Conservation (phyloP, 2,797 vertebrate genomes). For the Craterocephalus amniculus region DNA sequence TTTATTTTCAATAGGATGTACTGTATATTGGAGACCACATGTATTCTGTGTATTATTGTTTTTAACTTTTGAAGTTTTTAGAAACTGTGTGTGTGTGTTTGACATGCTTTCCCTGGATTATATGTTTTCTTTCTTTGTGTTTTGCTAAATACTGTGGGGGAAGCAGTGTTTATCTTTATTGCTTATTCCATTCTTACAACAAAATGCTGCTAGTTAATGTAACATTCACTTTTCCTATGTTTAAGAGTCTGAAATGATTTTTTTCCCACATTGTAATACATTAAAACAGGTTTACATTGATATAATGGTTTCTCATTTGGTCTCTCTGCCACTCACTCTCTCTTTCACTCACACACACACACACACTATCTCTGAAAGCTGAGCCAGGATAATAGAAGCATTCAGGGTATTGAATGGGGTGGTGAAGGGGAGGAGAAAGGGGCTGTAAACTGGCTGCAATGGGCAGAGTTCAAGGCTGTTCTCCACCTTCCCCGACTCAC, state of each 20-base stretch:
- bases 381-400: slow-evolving; percentile 45
- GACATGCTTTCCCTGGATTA: neutral
- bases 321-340: neutral
- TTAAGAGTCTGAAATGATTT: too few species aligned
- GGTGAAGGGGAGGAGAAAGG: slow-evolving; percentile 27
- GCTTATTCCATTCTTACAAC: neutral
- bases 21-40: too few species aligned
- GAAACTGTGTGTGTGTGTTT: neutral
- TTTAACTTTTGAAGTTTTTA: neutral
- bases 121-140: neutral
- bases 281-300: slow-evolving; percentile 16
- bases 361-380: slow-evolving; percentile 35
- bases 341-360: neutral
- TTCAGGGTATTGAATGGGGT: slow-evolving; percentile 47
- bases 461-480: slow-evolving; percentile 69
- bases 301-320: slow-evolving; percentile 6
- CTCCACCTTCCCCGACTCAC: slow-evolving; percentile 42
- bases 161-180: neutral
- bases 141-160: neutral
- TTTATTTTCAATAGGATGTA: too few species aligned
- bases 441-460: slow-evolving; percentile 45
- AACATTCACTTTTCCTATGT: neutral
- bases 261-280: neutral
- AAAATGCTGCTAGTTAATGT: neutral
- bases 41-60: neutral